Conservation (phyloP, 2,797 vertebrate species). For the Mus spretus region DNA sequence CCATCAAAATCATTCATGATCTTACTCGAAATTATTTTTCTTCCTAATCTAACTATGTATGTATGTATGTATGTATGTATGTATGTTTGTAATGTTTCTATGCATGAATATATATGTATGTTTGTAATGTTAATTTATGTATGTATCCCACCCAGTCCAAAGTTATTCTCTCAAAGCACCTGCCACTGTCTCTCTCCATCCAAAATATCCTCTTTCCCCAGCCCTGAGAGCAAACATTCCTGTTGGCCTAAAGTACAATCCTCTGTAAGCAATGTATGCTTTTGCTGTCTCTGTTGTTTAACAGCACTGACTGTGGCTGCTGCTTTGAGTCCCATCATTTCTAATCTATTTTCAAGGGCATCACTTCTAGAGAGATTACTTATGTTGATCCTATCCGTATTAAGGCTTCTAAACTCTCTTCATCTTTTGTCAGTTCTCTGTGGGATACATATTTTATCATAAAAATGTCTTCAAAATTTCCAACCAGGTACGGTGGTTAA, state of each 20-base stretch:
- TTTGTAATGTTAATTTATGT: no score
- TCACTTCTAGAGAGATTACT: background rate
- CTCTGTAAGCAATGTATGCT: background rate
- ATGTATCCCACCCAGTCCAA: background rate
- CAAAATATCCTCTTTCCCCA: background rate
- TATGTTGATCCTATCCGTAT: background rate
- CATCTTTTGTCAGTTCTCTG: background rate
- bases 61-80: background rate
- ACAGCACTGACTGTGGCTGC: background rate
- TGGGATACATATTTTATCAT: background rate
- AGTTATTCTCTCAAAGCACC: background rate
- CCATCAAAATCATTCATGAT: background rate
- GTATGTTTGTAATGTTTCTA: background rate
- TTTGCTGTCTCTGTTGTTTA: conserved; percentile 1
- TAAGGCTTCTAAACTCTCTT: background rate
- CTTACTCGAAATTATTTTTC: background rate
- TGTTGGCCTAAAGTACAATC: background rate
- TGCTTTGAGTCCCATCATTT: conserved; percentile 30
- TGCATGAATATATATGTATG: background rate
- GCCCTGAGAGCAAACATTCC: background rate
- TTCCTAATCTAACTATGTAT: background rate
- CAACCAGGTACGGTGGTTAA: background rate
- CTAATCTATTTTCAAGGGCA: conserved; percentile 8
- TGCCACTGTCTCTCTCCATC: background rate
- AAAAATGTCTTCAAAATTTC: background rate